Conservation (phyloP, 2,888 invertebrate genomes). For the Atherix ibis region DNA sequence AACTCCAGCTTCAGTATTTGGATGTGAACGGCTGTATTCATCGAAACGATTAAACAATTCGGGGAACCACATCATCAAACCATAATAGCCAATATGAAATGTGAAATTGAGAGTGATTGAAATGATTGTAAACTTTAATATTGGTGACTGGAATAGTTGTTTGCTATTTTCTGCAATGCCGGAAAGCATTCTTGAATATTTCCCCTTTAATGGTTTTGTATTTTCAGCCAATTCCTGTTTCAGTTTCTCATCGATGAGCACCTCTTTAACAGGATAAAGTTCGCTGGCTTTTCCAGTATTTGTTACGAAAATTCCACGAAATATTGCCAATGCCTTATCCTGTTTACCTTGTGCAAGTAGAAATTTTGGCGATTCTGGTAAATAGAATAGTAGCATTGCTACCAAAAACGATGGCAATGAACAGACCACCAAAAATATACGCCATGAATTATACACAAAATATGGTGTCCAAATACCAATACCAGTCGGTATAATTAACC, state of each 20-base stretch:
- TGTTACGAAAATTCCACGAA: slow-evolving; percentile 62
- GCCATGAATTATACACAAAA: slow-evolving; percentile 82
- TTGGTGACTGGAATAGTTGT: slow-evolving; percentile 63
- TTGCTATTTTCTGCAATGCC: slow-evolving; percentile 71
- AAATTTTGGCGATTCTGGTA: slow-evolving; percentile 87
- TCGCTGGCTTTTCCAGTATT: slow-evolving; percentile 63
- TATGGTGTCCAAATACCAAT: slow-evolving; percentile 50
- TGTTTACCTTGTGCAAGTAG: slow-evolving; percentile 62
- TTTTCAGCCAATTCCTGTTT: slow-evolving; percentile 24
- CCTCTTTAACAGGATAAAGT: slow-evolving; percentile 59
- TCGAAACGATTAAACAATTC: slow-evolving; percentile 85
- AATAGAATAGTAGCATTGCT: slow-evolving; percentile 60
- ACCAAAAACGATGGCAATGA: slow-evolving; percentile 79
- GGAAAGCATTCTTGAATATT: slow-evolving; percentile 53
- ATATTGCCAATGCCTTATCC: slow-evolving; percentile 67
- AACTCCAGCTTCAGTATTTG: slow-evolving; percentile 49
- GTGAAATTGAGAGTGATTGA: slow-evolving; percentile 83
- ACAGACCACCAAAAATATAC: slow-evolving; percentile 77
- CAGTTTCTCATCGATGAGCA: slow-evolving; percentile 42
- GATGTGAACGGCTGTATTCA: slow-evolving; percentile 54
- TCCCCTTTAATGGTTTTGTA: slow-evolving; percentile 43
- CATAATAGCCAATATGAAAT: slow-evolving; percentile 91
- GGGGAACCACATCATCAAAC: slow-evolving; percentile 95
- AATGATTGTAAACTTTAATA: slow-evolving; percentile 65
- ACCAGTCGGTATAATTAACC: slow-evolving; percentile 54